Percentiles rank a stretch among this genome's conserved stretches.
phyloP scores from a whole-genome alignment of 92 coral and sea anemone species.

The Scolanthus callimorphus region DNA sequence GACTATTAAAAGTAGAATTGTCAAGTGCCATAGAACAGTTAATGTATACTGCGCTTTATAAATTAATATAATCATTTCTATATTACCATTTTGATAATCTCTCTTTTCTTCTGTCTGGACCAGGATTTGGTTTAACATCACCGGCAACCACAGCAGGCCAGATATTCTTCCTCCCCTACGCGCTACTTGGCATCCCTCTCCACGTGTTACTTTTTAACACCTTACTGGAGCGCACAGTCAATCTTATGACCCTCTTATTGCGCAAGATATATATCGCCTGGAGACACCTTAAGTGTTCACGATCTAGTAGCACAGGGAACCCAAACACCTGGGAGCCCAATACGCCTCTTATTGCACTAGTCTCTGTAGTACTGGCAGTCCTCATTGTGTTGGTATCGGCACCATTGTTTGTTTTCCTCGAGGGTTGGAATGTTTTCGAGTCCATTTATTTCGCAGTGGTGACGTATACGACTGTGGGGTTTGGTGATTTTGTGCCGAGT shows the following conservation, averaged over 20 bases:
- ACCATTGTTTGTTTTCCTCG: slow-evolving; percentile 38
- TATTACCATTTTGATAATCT: neutral
- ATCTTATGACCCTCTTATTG: slow-evolving; percentile 16
- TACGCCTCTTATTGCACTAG: slow-evolving; percentile 17
- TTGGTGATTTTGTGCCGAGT: slow-evolving; percentile 63
- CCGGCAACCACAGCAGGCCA: slow-evolving; percentile 50
- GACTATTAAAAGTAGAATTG: too few species aligned
- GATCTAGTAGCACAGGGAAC: neutral
- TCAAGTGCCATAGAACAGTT: too few species aligned
- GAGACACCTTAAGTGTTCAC: slow-evolving; percentile 1
- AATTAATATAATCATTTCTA: too few species aligned
- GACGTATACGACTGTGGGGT: slow-evolving; percentile 56
- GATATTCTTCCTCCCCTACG: slow-evolving; percentile 43
- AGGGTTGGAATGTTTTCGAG: slow-evolving; percentile 45
- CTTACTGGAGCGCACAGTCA: slow-evolving; percentile 38
- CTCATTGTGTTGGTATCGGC: slow-evolving; percentile 13
- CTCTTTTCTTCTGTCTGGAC: neutral
- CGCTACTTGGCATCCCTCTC: slow-evolving; percentile 55
- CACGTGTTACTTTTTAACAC: slow-evolving; percentile 57
- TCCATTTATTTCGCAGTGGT: slow-evolving; percentile 52
- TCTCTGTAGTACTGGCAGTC: slow-evolving; percentile 13
- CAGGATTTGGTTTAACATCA: slow-evolving; percentile 53
- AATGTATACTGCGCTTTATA: too few species aligned
- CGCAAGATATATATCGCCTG: slow-evolving; percentile 1
- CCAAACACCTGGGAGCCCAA: slow-evolving; percentile 15